Base-by-base conservation (phyloP, 2,888 invertebrate species). In the Sussaba pulchella region DNA sequence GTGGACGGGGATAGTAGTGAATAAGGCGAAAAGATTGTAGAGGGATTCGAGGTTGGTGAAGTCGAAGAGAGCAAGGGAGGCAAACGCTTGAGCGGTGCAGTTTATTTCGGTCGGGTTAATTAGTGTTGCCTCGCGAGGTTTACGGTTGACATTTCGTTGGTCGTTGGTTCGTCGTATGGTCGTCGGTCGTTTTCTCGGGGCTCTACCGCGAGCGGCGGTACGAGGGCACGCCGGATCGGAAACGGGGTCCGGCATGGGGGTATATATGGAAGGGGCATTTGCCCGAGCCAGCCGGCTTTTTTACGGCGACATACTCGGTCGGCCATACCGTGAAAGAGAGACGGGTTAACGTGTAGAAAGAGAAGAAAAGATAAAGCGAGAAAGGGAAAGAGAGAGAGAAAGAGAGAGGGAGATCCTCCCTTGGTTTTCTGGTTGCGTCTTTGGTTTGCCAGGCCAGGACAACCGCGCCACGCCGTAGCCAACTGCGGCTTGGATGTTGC, bases 41-140 rank as follows among this genome's bases (percentile, higher is more conserved):
- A 59, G 73, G 57, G 39, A 70, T 31, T 5, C 4, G 64, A 64
- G 54, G 63, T 72, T 64, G 63, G 74, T 80, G 77, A 77, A 69
- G 76, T 59, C 67, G 54, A 67, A 72, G 73, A 72, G 74, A 76
- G 61, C 47, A 78, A 78, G 85, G 82, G 85, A 84, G 81, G 45
- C 43, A 83, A 82, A 77, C 75, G 79, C 78, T 82, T 85, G 86
- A 85, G 87, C 87, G 86, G 83, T 86, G 90, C 90, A 89, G 91
- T 91, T 91, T 91, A 91, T 92, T 91, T 91, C 88, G 89, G 91
- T 91, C 90, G 91, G 90, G 91, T 91, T 92, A 92, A 92, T 92
- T 92, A 92, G 91, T 90, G 92, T 89, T 91, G 91, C 89, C 90
- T 91, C 91, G 91, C 90, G 91, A 92, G 91, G 91, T 91, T 92